Base-by-base conservation (phyloP, 2,797 vertebrate species). In the Pelochelys cantorii region DNA sequence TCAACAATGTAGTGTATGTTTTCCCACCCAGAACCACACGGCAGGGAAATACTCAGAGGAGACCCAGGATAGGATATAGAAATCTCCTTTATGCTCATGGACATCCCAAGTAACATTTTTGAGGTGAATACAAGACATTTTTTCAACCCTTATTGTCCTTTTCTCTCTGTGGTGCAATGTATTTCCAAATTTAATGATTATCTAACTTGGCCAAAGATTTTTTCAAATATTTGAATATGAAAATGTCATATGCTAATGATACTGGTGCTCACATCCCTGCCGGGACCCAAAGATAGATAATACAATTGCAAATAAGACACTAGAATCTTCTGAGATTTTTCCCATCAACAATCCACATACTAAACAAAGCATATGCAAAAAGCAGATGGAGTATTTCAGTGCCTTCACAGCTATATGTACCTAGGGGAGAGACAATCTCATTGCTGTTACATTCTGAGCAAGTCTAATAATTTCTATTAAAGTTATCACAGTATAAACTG, bases 351-450 rank as follows among this genome's bases (percentile, higher is more conserved):
- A n/a, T 91, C 68, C 78, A 75, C 79, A 74, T 71, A 34, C 12
- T 85, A 91, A 96, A 81, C 23, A 94, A 88, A 95, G 48, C 29
- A 85, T 62, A 93, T 79, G 31, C 53, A 65, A 79, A 62, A 90
- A 92, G 87, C 86, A 97, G 87, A 86, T 94, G 91, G 37, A 31
- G 13, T 79, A 87, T 97, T 96, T 95, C 84, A 92, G 60, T 84
- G 57, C 22, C 57, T 94, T 93, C 91, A 90, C 27, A 31, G 82
- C 14, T 81, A 52, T 86, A 3, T 0, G 0, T 93, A 48, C 84
- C 87, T 86, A 27, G n/a, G 90, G 81, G 90, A 91, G 74, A 86
- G 18, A 83, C 5, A 4, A 31, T 81, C 37, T 82, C 54, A 55
- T 25, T 65, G 65, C 65, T 88, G 29, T 53, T 93, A 27, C 4